A percentile compares a stretch with the other conserved stretches of the same genome.
Evolutionary conservation across 2,888 invertebrate genomes (phyloP).

Genomic region (Hypselothyrea guttata): DNA sequence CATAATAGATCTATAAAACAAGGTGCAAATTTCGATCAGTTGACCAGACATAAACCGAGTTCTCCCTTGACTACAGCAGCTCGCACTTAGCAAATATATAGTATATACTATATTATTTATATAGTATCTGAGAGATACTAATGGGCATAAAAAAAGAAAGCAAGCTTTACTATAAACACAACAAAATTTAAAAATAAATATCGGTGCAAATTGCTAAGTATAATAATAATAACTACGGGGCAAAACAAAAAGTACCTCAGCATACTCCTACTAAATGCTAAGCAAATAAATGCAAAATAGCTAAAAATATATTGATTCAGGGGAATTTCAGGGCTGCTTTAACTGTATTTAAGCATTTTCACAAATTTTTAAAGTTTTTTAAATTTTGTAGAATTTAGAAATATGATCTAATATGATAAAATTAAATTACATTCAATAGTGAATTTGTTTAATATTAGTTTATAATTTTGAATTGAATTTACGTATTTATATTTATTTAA

Average conservation of each 20-base stretch:
- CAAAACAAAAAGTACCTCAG: slow-evolving; percentile 26
- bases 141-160: slow-evolving; percentile 29
- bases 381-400: no score
- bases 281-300: slow-evolving; percentile 39
- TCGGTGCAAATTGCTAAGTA: slow-evolving; percentile 65
- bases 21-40: slow-evolving; percentile 59
- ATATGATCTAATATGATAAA: no score
- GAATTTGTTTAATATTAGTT: no score
- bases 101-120: slow-evolving; percentile 18
- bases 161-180: slow-evolving; percentile 31
- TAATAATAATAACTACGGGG: slow-evolving; percentile 40
- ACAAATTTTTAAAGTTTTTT: no score
- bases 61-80: slow-evolving; percentile 18
- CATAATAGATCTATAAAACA: slow-evolving; percentile 44
- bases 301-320: slow-evolving; percentile 16
- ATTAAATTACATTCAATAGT: no score
- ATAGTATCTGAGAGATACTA: slow-evolving; percentile 12
- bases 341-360: not conserved
- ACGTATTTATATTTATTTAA: no score
- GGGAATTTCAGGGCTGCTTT: not conserved
- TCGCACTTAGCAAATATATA: slow-evolving; percentile 16
- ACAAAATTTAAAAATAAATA: slow-evolving; percentile 55
- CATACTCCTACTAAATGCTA: slow-evolving; percentile 43
- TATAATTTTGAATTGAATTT: no score
- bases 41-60: slow-evolving; percentile 51